Conservation (phyloP, 2,888 invertebrate species). For the Eupsilia transversa region DNA sequence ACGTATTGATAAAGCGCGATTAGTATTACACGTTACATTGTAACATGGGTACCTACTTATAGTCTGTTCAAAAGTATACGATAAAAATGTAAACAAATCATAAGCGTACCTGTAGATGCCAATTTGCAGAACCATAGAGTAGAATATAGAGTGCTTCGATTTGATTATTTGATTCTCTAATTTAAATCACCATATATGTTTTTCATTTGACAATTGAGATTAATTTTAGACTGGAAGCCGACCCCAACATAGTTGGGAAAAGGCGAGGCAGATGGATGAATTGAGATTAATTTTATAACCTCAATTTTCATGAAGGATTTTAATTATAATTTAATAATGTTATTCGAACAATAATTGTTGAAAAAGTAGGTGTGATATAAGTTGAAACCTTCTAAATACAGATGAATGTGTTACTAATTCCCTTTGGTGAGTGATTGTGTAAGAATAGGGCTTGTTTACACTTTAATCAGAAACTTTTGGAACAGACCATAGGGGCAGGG, state of each 20-base stretch:
- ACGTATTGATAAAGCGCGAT: slow-evolving; percentile 63
- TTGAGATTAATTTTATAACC: neutral
- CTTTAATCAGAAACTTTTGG: neutral
- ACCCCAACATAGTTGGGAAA: too few species aligned
- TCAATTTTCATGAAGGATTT: neutral
- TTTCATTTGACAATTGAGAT: neutral
- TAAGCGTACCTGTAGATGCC: neutral
- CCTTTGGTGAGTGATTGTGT: neutral
- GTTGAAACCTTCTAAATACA: neutral
- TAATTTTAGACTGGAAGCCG: too few species aligned
- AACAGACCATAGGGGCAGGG: slow-evolving; percentile 58
- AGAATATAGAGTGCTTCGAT: neutral
- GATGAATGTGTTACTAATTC: neutral
- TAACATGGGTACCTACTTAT: slow-evolving; percentile 46
- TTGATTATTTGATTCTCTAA: neutral
- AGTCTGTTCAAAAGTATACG: neutral
- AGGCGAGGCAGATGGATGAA: too few species aligned
- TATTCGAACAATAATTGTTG: neutral
- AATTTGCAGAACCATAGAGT: too few species aligned
- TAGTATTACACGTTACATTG: slow-evolving; percentile 61
- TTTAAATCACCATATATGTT: neutral
- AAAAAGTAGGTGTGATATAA: neutral
- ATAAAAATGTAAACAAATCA: neutral
- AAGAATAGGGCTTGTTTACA: neutral
- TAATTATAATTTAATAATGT: too few species aligned